A percentile compares a stretch with the other conserved stretches of the same genome.
phyloP scores from a whole-genome alignment of 2,797 vertebrate species.

The Synanceia verrucosa region DNA sequence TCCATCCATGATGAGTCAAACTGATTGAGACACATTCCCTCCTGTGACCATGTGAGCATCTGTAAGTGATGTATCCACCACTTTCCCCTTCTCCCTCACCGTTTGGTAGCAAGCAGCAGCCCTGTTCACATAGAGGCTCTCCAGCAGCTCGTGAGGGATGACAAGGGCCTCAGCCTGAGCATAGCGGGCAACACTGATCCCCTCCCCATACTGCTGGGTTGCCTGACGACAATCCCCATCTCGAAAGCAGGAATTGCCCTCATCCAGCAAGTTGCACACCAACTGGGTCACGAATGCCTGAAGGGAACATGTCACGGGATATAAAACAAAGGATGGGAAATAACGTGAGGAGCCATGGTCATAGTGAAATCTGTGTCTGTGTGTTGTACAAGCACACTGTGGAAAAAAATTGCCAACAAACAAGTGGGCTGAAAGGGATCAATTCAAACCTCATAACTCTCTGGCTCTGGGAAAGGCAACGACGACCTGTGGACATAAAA shows the following conservation, averaged over 20 bases:
- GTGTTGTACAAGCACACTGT: background rate
- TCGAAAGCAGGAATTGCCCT: slow-evolving; percentile 93
- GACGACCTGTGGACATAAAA: slow-evolving; percentile 87
- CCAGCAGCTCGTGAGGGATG: slow-evolving; percentile 91
- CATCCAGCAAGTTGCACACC: slow-evolving; percentile 93
- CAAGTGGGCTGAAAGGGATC: background rate
- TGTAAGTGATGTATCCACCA: background rate
- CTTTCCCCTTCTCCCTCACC: slow-evolving; percentile 79
- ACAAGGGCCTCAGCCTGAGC: slow-evolving; percentile 93
- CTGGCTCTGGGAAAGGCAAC: slow-evolving; percentile 92
- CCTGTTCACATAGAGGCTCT: slow-evolving; percentile 94
- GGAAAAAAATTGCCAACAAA: background rate
- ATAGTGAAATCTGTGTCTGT: background rate
- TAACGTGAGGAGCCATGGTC: background rate
- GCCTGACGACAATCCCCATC: slow-evolving; percentile 93
- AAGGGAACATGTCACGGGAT: background rate
- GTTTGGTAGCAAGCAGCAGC: slow-evolving; percentile 92
- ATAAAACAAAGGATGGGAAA: background rate
- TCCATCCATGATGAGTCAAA: background rate
- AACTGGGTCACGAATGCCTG: slow-evolving; percentile 95
- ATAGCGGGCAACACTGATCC: slow-evolving; percentile 93
- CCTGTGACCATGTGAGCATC: background rate
- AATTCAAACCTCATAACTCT: slow-evolving; percentile 92
- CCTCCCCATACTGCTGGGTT: slow-evolving; percentile 92
- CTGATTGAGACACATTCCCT: background rate